Base-by-base conservation (phyloP, 35 echinoderm and acorn worm species). In the Nesometra sesokonis region DNA sequence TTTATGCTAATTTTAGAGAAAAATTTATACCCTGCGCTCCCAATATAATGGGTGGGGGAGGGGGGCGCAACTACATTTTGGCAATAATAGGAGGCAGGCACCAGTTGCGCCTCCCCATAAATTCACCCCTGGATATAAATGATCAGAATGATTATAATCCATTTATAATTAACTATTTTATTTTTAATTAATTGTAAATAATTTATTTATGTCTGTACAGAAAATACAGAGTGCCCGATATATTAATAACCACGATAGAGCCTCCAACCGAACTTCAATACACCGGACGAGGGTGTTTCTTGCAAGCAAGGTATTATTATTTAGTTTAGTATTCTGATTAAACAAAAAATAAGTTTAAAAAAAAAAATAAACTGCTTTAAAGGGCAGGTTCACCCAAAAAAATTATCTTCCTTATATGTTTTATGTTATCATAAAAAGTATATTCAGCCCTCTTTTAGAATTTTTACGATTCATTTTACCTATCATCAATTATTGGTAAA, bases 181-280 rank as follows among this genome's bases (percentile, higher is more conserved):
- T n/a, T n/a, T n/a, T n/a, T n/a, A n/a, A n/a, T n/a, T 43, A 15
- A 15, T 15, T 43, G 38, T 43, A 27, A 8, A 88, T 80, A 46
- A 21, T 38, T 80, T 40, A 7, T 78, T 84, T 77, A 32, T 89
- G 11, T 32, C 37, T 11, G 38, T 37, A 7, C 85, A 97, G 95
- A 67, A 90, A 86, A 77, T 46, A 76, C 43, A 91, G 91, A 47
- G 95, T 97, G 76, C 92, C 95, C 19, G 95, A 97, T 36, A 89
- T 97, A 34, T 86, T 97, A 27, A 94, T 97, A 77, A 90, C 84
- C 23, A 97, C 95, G n/a, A 89, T 97, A 67, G 92, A 97, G 78
- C 95, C 95, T 0, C 95, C 95, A 32, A 31, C 46, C 19, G 81
- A 90, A 34, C 67, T 97, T 34, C 43, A 78, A 34, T 91, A 89